Evolutionary conservation across 1,140 invertebrate species (phyloP).

Genomic region (Probaryconus sp.): DNA sequence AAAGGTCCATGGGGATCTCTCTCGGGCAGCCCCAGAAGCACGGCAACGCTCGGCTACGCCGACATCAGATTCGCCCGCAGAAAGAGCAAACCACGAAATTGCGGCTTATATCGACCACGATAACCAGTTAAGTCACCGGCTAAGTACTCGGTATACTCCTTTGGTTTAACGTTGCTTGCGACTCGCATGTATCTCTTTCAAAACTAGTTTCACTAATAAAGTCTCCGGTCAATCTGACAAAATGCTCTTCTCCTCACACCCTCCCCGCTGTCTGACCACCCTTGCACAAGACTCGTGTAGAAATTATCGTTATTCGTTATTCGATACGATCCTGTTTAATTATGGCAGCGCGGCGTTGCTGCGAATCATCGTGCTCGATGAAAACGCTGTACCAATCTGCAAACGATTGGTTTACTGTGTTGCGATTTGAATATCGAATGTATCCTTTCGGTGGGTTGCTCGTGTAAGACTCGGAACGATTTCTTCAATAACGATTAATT

Average conservation of each 20-base stretch:
- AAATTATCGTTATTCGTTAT: constrained; percentile 53
- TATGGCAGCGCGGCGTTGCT: constrained; percentile 46
- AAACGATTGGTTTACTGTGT: constrained; percentile 49
- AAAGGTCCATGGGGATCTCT: constrained; percentile 70
- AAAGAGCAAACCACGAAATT: constrained; percentile 63
- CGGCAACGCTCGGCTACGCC: constrained; percentile 12
- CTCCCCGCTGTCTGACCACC: background rate
- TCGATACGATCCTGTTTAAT: constrained; percentile 58
- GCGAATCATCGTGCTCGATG: constrained; percentile 38
- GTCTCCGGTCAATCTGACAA: constrained; percentile 48
- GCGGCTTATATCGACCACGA: constrained; percentile 62
- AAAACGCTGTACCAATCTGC: constrained; percentile 43
- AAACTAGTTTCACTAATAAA: constrained; percentile 57
- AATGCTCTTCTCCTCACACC: constrained; percentile 12
- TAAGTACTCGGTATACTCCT: constrained; percentile 33
- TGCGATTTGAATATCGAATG: no score
- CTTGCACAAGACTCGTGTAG: constrained; percentile 44
- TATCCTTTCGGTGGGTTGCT: no score
- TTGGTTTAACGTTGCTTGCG: constrained; percentile 40
- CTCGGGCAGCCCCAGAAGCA: constrained; percentile 35
- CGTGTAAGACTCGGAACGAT: no score
- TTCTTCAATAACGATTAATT: no score
- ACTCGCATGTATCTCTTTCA: constrained; percentile 50
- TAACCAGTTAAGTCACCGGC: constrained; percentile 60
- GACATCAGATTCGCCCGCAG: constrained; percentile 55